phyloP scores from a whole-genome alignment of 1,140 invertebrate species.

The Drosophila kikkawai region DNA sequence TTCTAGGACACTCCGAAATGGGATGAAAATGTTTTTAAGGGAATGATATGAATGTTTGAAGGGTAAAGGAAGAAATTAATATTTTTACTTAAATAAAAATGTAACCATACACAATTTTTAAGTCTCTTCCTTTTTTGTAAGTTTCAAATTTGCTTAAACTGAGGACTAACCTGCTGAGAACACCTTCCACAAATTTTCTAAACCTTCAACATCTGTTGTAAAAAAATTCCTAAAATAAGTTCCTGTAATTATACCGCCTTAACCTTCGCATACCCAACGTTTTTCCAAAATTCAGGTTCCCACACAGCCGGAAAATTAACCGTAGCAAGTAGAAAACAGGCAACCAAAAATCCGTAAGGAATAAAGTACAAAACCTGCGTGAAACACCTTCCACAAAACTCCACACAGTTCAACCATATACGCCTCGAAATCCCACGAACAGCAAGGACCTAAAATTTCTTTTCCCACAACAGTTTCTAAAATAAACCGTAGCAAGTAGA shows the following conservation, averaged over 20 bases:
- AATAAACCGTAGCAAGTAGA: slow-evolving; percentile 31
- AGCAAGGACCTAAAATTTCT: background rate
- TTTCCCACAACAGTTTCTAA: background rate
- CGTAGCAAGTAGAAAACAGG: slow-evolving; percentile 12
- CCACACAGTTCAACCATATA: background rate
- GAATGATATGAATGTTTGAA: background rate
- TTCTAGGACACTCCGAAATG: background rate
- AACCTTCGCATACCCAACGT: slow-evolving; percentile 1
- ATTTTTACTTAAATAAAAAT: too few relatives aligned
- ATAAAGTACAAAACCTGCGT: slow-evolving; percentile 13
- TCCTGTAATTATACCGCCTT: background rate
- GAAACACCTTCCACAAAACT: slow-evolving; percentile 16
- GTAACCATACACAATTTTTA: too few relatives aligned
- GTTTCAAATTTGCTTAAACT: too few relatives aligned
- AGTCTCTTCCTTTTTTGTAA: too few relatives aligned
- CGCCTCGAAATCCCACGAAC: background rate
- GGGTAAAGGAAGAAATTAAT: too few relatives aligned
- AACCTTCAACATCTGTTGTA: background rate
- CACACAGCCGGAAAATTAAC: slow-evolving; percentile 4
- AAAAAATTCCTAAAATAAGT: background rate
- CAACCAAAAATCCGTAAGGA: background rate
- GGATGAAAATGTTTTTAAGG: background rate
- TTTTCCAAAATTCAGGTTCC: slow-evolving; percentile 19
- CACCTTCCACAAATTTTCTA: background rate
- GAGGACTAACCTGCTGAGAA: background rate